Percentiles rank a stretch among this genome's conserved stretches.
Evolutionary conservation across 1,140 invertebrate species (phyloP).

Genomic region (Alviniconcha marisindica): DNA sequence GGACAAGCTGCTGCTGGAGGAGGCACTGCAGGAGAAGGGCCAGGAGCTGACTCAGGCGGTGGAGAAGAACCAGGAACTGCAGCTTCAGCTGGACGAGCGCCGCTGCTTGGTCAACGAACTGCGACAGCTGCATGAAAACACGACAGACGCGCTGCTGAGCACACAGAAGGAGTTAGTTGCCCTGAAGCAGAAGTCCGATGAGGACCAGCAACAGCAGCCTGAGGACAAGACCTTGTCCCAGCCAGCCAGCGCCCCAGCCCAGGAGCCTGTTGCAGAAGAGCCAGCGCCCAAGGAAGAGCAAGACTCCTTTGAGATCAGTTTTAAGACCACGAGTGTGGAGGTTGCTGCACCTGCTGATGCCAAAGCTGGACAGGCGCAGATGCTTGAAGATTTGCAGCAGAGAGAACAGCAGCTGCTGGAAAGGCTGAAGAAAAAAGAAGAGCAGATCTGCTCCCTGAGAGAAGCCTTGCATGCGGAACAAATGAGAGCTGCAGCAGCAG

Average conservation of each 20-base stretch:
- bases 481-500: background rate
- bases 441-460: constrained; percentile 20
- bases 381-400: constrained; percentile 38
- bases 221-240: background rate
- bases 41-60: constrained; percentile 15
- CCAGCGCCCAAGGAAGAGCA: background rate
- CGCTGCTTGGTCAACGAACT: constrained; percentile 38
- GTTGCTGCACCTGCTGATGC: background rate
- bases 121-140: constrained; percentile 38
- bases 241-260: background rate
- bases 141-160: background rate
- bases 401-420: constrained; percentile 40
- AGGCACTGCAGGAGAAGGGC: constrained; percentile 39
- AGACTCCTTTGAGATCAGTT: constrained; percentile 6
- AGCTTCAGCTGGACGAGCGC: constrained; percentile 39
- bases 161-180: constrained; percentile 2
- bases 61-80: constrained; percentile 10
- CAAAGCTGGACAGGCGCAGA: constrained; percentile 27
- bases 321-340: background rate
- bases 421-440: constrained; percentile 33
- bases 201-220: background rate
- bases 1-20: constrained; percentile 41
- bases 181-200: background rate
- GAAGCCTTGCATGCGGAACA: background rate
- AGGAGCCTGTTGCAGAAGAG: background rate